Percentiles rank a stretch among this genome's conserved stretches.
Evolutionary conservation across 2,888 invertebrate genomes (phyloP).

Genomic region (Diplolepis rosae): DNA sequence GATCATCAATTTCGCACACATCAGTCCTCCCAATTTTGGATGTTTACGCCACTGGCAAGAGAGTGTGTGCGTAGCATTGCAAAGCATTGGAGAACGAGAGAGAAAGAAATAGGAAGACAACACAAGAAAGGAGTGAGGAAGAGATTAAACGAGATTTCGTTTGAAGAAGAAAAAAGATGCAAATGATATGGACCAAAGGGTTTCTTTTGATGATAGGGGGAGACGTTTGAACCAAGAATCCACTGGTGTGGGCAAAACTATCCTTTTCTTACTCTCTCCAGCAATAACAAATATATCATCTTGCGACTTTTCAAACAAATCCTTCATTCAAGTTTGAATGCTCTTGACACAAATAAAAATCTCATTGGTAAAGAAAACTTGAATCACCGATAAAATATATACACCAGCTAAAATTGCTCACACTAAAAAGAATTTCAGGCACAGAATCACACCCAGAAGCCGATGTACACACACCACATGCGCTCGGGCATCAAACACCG

Average conservation of each 20-base stretch:
- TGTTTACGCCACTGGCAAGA: constrained; percentile 1
- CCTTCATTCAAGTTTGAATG: neutral
- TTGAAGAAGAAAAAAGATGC: neutral
- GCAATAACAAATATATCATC: neutral
- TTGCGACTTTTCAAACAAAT: neutral
- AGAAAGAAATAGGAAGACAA: constrained; percentile 17
- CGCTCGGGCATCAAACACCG: constrained; percentile 18
- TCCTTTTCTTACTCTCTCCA: neutral
- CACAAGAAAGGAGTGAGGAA: neutral
- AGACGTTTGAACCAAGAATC: neutral
- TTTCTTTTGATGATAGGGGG: neutral
- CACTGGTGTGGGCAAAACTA: neutral
- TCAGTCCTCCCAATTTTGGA: neutral
- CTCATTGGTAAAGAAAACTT: neutral
- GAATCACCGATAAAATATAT: neutral
- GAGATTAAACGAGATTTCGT: neutral
- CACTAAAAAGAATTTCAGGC: neutral
- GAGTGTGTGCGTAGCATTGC: neutral
- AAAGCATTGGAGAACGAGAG: constrained; percentile 2
- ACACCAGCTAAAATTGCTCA: neutral
- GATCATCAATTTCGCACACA: too few species aligned
- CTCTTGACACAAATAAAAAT: neutral
- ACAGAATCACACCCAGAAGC: neutral
- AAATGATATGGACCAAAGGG: neutral
- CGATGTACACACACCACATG: constrained; percentile 9